These are phyloP conservation scores for Drosophila jambulina DNA, from an alignment of 1,140 invertebrate genomes.

Conservation along the genomic window DNA sequence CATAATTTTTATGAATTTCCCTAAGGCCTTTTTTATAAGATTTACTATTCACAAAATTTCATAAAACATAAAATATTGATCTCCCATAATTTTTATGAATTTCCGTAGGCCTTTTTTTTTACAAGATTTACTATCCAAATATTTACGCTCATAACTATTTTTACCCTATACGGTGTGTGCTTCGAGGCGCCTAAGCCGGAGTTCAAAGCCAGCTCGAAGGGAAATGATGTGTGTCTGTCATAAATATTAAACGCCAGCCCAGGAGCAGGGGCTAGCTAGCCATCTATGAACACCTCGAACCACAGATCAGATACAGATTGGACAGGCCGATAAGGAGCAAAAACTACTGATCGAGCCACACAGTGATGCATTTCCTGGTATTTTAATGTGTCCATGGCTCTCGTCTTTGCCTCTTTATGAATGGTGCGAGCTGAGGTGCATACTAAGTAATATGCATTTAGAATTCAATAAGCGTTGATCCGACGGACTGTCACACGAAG, in stretches of 20 bases:
- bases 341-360: slow-evolving; percentile 44
- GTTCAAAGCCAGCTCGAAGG: slow-evolving; percentile 29
- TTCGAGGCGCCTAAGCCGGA: slow-evolving; percentile 5
- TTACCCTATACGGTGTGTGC: neutral
- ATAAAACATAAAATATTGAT: neutral
- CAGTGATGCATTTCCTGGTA: slow-evolving; percentile 66
- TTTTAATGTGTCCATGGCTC: slow-evolving; percentile 28
- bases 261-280: neutral
- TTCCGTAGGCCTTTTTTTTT: neutral
- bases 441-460: slow-evolving; percentile 55
- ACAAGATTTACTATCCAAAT: neutral
- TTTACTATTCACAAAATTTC: no score
- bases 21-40: no score
- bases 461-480: slow-evolving; percentile 55
- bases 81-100: neutral
- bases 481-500: slow-evolving; percentile 34
- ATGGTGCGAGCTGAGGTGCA: slow-evolving; percentile 44
- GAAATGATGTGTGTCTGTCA: slow-evolving; percentile 47
- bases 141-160: slow-evolving; percentile 11
- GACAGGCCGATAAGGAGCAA: slow-evolving; percentile 61
- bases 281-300: slow-evolving; percentile 23
- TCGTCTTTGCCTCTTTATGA: slow-evolving; percentile 9
- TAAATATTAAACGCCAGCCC: slow-evolving; percentile 42
- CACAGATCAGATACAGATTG: slow-evolving; percentile 53
- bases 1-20: no score